Conservation (phyloP, 2,113 vertebrate genomes). For the Piaya cayana region DNA sequence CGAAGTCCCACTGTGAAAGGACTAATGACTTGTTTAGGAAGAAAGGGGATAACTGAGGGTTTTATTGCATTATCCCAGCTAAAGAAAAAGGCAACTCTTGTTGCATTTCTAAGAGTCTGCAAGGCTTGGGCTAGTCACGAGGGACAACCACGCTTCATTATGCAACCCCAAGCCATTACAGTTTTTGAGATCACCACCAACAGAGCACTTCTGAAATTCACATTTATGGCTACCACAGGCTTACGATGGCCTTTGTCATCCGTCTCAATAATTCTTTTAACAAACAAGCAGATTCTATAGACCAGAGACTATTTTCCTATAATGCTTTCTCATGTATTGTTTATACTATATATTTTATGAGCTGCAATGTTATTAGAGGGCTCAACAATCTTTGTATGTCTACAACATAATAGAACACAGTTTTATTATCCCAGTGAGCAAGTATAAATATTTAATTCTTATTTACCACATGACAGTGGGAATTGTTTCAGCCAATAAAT, state of each 20-base stretch:
- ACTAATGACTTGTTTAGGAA: neutral
- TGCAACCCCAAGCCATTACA: neutral
- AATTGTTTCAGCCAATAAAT: conserved; percentile 52
- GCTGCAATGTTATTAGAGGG: conserved; percentile 60
- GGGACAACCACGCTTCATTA: neutral
- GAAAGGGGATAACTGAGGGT: neutral
- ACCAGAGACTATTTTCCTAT: conserved; percentile 43
- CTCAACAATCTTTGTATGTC: conserved; percentile 66
- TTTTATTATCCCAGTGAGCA: conserved; percentile 70
- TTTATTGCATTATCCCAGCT: neutral
- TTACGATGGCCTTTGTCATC: neutral
- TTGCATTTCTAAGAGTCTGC: neutral
- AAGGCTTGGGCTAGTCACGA: neutral
- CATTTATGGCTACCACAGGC: neutral
- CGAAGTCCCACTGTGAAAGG: neutral
- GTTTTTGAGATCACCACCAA: neutral
- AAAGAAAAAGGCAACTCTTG: neutral
- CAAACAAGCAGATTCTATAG: conserved; percentile 44
- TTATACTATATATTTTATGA: conserved; percentile 72
- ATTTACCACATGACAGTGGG: conserved; percentile 31
- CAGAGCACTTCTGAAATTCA: neutral
- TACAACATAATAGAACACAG: conserved; percentile 67
- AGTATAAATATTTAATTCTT: conserved; percentile 77
- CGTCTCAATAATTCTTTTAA: conserved; percentile 13
- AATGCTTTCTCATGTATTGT: conserved; percentile 57